Evolutionary conservation across 2,888 invertebrate genomes (phyloP), one percentile per base, ranked within the genome.

Genomic region (Amiota minor): DNA sequence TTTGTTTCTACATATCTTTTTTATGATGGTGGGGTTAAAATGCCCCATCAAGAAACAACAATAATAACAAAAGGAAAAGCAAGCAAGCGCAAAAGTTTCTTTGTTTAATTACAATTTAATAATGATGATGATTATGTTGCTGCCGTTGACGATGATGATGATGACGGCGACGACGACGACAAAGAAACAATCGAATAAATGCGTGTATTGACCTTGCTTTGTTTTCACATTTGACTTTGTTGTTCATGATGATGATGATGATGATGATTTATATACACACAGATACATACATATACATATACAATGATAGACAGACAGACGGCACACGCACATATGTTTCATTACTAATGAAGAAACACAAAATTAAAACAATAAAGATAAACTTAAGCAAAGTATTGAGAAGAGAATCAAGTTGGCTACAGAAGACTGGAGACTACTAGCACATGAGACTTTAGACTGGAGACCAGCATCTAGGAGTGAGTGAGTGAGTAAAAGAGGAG

Each of bases 151-250:
- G 23, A 23, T 23, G 23, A 23, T 23, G 23, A 23, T 23, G 23
- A 23, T 23, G 23, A 23, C 3, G 3, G 3, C 6, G 56, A 11
- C 3, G 56, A 56, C 35, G 56, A 11, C 18, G 20, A 56, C 16
- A 12, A 10, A 50, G 53, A 12, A 50, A 56, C 56, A 16, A 20
- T 20, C 50, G 50, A 50, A 35, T 35, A 6, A 35, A 67, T 49
- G 67, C 67, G 67, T 67, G 23, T 67, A 67, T 67, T 67, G 67
- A 67, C 67, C 67, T 67, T 67, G 67, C 67, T 67, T 67, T 67
- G 67, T 67, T 67, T 23, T 62, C 12, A 16, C 14, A 12, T 65
- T 62, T 35, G 45, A 18, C 56, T 56, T 65, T 16, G 50, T 20
- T 67, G 56, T 56, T 16, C 18, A 56, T 14, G 2, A 18, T 16